Conservation (phyloP, 37 sponge, comb jelly and placozoan genomes). For the Corticium candelabrum region DNA sequence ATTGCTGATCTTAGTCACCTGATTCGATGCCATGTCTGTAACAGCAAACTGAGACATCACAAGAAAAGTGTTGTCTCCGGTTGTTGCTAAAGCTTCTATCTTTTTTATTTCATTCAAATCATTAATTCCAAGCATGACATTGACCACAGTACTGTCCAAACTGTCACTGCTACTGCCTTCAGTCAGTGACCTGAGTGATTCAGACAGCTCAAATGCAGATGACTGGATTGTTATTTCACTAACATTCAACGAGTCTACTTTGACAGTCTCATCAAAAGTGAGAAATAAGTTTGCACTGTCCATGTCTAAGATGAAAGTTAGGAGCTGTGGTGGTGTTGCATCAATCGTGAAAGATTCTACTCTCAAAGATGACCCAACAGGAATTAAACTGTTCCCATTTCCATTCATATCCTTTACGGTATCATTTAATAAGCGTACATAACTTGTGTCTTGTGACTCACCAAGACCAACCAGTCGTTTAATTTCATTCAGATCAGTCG, state of each 20-base stretch:
- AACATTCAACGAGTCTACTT: slow-evolving; percentile 13
- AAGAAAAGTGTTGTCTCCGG: slow-evolving; percentile 19
- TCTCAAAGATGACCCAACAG: not conserved
- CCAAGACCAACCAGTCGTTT: slow-evolving; percentile 33
- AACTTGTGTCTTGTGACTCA: slow-evolving; percentile 18
- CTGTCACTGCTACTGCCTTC: not conserved
- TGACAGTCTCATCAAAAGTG: slow-evolving; percentile 77
- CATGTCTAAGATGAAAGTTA: slow-evolving; percentile 53
- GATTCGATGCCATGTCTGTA: slow-evolving; percentile 69
- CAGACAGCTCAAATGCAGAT: not conserved
- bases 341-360: slow-evolving; percentile 34
- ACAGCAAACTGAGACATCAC: slow-evolving; percentile 29
- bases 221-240: slow-evolving; percentile 40
- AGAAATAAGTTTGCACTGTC: slow-evolving; percentile 45
- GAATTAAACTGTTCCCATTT: slow-evolving; percentile 28
- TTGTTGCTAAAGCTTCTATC: slow-evolving; percentile 38
- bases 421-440: slow-evolving; percentile 29
- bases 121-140: slow-evolving; percentile 19
- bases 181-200: not conserved
- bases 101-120: slow-evolving; percentile 70
- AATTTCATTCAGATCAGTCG: slow-evolving; percentile 50
- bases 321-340: slow-evolving; percentile 27
- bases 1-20: too few relatives aligned
- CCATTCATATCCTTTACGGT: slow-evolving; percentile 77
- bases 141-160: slow-evolving; percentile 50